Evolutionary conservation across 2,797 vertebrate species (phyloP).

Genomic region (Tiaroga cobitis): DNA sequence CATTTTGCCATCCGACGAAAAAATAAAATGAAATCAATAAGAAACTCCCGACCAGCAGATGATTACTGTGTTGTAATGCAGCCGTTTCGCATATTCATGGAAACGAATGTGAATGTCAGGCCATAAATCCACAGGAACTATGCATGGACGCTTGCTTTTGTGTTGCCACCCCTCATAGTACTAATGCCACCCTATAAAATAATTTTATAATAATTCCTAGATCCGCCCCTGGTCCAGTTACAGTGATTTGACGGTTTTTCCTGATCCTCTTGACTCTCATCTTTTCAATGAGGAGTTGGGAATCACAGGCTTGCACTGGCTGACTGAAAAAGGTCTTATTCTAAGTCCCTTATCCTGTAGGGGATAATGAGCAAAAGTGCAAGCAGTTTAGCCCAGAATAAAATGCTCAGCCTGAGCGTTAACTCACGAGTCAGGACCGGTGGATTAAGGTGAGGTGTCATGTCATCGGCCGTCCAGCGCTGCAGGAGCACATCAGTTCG

Average conservation of each 20-base stretch:
- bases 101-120: not conserved
- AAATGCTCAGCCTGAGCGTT: constrained; percentile 66
- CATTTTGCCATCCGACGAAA: not conserved
- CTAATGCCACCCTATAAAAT: not conserved
- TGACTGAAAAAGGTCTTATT: constrained; percentile 52
- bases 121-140: not conserved
- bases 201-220: not conserved
- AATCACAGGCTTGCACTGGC: constrained; percentile 34
- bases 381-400: constrained; percentile 71
- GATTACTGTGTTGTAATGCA: not conserved
- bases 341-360: constrained; percentile 66
- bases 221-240: not conserved
- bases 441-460: constrained; percentile 64
- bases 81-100: not conserved
- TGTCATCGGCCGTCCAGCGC: not conserved
- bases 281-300: not conserved
- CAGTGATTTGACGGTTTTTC: not conserved
- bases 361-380: constrained; percentile 66
- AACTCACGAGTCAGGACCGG: constrained; percentile 48
- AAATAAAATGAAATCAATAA: not conserved
- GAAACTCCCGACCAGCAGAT: not conserved
- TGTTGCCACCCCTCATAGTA: not conserved
- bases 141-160: not conserved
- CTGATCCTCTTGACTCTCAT: not conserved
- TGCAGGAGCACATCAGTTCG: not conserved